Conservation (phyloP, 2,888 invertebrate species). For the Bombylius major region DNA sequence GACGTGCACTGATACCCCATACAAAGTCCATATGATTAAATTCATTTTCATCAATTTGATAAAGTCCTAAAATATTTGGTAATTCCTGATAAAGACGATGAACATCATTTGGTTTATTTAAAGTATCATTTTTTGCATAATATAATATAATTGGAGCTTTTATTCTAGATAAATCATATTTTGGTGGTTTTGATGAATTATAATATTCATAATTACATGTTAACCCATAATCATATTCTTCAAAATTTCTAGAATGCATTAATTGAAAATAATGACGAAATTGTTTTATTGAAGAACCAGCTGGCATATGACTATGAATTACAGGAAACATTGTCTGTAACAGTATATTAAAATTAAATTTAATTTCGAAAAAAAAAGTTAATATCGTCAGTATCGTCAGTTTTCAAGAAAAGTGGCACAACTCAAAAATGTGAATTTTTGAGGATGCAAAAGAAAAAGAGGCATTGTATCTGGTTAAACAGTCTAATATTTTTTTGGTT, state of each 20-base stretch:
- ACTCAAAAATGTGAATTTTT: too few species aligned
- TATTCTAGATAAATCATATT: conserved; percentile 33
- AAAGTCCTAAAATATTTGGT: not conserved
- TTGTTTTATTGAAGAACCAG: conserved; percentile 40
- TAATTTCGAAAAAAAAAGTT: too few species aligned
- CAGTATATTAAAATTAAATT: not conserved
- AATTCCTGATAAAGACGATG: not conserved
- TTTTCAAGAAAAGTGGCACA: too few species aligned
- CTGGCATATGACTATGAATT: conserved; percentile 44
- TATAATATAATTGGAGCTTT: conserved; percentile 37
- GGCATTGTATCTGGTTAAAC: too few species aligned
- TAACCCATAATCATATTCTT: conserved; percentile 39
- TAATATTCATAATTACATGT: conserved; percentile 34
- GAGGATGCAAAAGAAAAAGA: too few species aligned
- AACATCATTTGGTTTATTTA: conserved; percentile 33
- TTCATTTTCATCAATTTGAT: not conserved
- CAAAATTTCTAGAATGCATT: conserved; percentile 20
- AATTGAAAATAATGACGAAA: conserved; percentile 41
- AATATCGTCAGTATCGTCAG: too few species aligned
- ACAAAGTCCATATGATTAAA: conserved; percentile 10
- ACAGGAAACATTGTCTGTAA: conserved; percentile 43
- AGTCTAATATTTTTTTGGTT: too few species aligned
- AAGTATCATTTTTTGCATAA: conserved; percentile 39
- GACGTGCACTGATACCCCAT: not conserved
- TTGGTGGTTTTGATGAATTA: conserved; percentile 31